Percentiles rank a stretch among this genome's conserved stretches.
Evolutionary conservation across 2,797 vertebrate genomes (phyloP).

Genomic region (Nyctibius grandis): DNA sequence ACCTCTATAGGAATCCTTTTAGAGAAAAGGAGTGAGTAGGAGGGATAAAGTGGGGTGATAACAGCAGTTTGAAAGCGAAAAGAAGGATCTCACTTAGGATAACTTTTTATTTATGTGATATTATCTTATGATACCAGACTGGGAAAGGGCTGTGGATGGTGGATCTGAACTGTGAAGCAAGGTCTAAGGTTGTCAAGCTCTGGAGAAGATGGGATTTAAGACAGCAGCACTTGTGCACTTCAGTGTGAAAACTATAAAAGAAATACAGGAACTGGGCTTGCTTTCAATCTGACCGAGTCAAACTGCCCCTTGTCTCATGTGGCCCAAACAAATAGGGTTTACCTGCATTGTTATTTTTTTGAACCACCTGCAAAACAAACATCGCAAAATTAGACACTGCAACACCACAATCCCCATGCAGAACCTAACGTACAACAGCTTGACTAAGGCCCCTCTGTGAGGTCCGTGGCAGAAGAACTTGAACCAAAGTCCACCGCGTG

Average conservation of each 20-base stretch:
- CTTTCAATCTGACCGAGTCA: background rate
- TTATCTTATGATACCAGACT: background rate
- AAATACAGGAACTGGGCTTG: background rate
- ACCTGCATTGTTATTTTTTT: background rate
- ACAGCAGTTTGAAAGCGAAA: background rate
- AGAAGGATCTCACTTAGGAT: background rate
- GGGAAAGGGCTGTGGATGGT: background rate
- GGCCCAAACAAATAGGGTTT: background rate
- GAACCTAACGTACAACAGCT: fast-evolving
- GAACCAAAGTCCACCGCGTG: background rate
- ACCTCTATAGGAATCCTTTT: background rate
- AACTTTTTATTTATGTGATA: background rate
- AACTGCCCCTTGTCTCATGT: background rate
- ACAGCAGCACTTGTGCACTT: background rate
- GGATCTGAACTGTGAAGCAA: background rate
- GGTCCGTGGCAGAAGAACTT: background rate
- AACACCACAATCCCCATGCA: background rate
- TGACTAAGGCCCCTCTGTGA: background rate
- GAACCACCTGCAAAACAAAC: background rate
- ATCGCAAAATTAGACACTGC: background rate
- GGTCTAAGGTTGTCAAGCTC: background rate
- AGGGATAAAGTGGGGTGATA: background rate
- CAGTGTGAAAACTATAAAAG: background rate
- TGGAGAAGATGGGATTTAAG: background rate
- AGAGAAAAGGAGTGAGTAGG: background rate